Conservation (phyloP, 2,113 vertebrate genomes). For the Pheucticus melanocephalus region DNA sequence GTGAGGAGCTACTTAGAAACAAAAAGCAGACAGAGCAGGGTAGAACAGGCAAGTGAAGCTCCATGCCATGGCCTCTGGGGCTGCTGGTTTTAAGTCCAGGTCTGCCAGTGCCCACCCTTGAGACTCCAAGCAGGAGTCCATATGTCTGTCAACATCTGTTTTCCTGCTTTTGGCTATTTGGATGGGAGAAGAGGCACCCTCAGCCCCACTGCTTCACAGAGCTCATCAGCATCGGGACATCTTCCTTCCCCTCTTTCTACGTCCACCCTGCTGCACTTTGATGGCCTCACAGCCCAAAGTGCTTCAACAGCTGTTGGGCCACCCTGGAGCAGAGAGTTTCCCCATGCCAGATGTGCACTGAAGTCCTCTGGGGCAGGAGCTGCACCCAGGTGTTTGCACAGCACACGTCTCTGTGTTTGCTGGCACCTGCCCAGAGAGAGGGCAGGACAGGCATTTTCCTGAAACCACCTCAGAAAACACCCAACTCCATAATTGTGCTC, state of each 20-base stretch:
- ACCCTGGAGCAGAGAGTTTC: background rate
- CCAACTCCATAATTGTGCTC: background rate
- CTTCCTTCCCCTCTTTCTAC: background rate
- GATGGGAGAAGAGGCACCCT: background rate
- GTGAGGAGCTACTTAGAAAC: background rate
- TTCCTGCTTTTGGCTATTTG: background rate
- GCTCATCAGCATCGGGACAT: background rate
- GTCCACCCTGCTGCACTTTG: background rate
- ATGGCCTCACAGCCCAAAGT: background rate
- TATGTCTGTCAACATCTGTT: background rate
- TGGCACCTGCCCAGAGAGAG: accelerated
- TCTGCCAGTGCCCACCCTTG: background rate
- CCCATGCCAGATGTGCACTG: background rate
- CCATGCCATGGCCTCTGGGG: background rate
- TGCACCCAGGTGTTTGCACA: background rate
- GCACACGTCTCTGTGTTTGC: background rate
- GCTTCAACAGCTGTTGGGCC: background rate
- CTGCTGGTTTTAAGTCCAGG: background rate
- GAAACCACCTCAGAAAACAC: background rate
- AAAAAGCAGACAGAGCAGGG: background rate
- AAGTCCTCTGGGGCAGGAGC: background rate
- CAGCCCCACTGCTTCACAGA: background rate
- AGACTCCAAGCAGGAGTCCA: background rate
- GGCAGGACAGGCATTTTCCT: accelerated
- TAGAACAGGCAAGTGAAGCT: background rate